These are phyloP conservation scores for Congeria kusceri DNA, from an alignment of 2,888 invertebrate genomes.

Conservation along the genomic window DNA sequence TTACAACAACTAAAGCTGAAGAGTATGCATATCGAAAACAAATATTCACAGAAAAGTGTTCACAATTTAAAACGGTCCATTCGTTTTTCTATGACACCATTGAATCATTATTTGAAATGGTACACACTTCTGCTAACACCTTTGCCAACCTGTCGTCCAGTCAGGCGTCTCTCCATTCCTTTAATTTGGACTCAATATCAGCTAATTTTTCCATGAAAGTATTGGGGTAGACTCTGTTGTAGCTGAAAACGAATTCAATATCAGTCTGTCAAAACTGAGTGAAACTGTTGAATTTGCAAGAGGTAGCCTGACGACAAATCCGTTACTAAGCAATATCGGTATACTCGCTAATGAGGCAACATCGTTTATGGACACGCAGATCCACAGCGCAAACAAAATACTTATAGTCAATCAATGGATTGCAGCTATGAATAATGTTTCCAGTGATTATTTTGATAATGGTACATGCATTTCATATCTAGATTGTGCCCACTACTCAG, in stretches of 20 bases:
- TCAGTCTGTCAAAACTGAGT: conserved; percentile 32
- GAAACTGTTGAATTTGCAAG: conserved; percentile 23
- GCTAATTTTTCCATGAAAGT: conserved; percentile 16
- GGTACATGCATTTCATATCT: conserved; percentile 27
- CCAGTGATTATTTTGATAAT: conserved; percentile 31
- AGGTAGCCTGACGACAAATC: conserved; percentile 23
- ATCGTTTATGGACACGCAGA: conserved; percentile 14
- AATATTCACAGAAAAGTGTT: conserved; percentile 39
- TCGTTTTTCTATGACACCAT: conserved; percentile 20
- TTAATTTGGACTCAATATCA: conserved; percentile 10
- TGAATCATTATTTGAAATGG: conserved; percentile 22
- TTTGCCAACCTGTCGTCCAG: conserved; percentile 2
- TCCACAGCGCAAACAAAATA: conserved; percentile 20
- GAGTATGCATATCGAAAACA: conserved; percentile 41
- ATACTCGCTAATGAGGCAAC: conserved; percentile 4
- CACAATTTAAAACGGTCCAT: not conserved
- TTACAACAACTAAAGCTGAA: not conserved
- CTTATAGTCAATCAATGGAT: conserved; percentile 43
- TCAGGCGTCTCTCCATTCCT: not conserved
- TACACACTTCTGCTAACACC: conserved; percentile 16
- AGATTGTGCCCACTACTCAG: conserved; percentile 37
- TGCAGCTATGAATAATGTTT: conserved; percentile 38
- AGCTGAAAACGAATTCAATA: conserved; percentile 43
- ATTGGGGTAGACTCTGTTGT: conserved; percentile 18
- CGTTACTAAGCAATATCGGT: conserved; percentile 19